phyloP scores from a whole-genome alignment of 2,888 invertebrate species.

The Drosophila rellima region DNA sequence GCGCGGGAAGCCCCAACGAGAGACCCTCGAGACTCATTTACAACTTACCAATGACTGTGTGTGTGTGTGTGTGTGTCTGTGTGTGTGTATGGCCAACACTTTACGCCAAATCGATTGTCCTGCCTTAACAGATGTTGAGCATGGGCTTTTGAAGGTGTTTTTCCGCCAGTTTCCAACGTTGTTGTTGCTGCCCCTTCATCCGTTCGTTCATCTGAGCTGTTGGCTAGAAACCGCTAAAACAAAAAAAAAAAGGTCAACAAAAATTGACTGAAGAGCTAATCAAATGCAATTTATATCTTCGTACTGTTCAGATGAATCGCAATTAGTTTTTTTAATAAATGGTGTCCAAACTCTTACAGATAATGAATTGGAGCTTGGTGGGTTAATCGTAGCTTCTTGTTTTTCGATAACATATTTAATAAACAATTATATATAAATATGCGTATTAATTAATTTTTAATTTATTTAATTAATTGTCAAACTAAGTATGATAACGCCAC shows the following conservation, averaged over 20 bases:
- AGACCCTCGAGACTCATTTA: constrained; percentile 76
- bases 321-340: too few relatives aligned
- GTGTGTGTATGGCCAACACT: constrained; percentile 65
- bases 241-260: neutral
- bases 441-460: too few relatives aligned
- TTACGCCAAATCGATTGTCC: constrained; percentile 76
- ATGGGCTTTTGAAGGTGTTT: constrained; percentile 72
- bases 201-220: neutral
- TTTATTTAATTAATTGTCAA: too few relatives aligned
- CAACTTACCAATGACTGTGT: constrained; percentile 67
- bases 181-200: constrained; percentile 15
- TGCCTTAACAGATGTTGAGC: constrained; percentile 79
- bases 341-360: too few relatives aligned
- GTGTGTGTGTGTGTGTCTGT: constrained; percentile 29
- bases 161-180: constrained; percentile 65
- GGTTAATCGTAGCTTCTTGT: too few relatives aligned
- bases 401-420: too few relatives aligned
- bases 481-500: too few relatives aligned
- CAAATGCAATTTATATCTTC: too few relatives aligned
- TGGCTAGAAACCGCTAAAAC: neutral
- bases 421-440: too few relatives aligned
- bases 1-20: constrained; percentile 60
- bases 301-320: too few relatives aligned
- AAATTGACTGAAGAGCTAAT: neutral
- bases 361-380: too few relatives aligned